Conservation (phyloP, 23 tunicate species). For the Oikopleura albicans region DNA sequence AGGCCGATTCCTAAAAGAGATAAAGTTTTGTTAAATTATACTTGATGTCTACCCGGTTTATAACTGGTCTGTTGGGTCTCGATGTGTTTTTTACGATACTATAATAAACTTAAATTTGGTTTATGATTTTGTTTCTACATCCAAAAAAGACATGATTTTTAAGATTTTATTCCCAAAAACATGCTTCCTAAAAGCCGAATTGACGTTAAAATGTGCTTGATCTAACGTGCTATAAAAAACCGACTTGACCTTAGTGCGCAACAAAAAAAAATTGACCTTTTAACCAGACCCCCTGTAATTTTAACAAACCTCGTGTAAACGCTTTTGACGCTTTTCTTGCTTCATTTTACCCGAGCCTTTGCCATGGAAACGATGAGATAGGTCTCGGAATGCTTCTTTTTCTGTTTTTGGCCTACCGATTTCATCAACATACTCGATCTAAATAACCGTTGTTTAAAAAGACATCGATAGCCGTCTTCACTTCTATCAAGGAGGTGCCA, state of each 20-base stretch:
- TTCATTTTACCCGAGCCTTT: conserved; percentile 51
- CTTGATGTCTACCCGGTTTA: too few relatives aligned
- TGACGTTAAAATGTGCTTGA: too few relatives aligned
- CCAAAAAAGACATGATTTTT: neutral
- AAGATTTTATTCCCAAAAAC: too few relatives aligned
- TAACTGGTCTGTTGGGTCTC: too few relatives aligned
- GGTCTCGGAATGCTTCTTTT: conserved; percentile 79
- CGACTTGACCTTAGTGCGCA: too few relatives aligned
- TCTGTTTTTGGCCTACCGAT: conserved; percentile 33
- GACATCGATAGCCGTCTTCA: too few relatives aligned
- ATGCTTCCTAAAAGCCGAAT: too few relatives aligned
- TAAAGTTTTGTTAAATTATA: too few relatives aligned
- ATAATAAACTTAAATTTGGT: neutral
- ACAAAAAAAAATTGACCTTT: neutral
- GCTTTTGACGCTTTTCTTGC: neutral
- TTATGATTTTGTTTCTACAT: neutral
- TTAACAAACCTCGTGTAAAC: neutral
- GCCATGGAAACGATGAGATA: conserved; percentile 90
- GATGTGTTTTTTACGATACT: too few relatives aligned
- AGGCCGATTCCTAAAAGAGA: conserved; percentile 28
- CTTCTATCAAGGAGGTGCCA: too few relatives aligned
- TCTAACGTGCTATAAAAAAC: too few relatives aligned
- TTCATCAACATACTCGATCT: conserved; percentile 56
- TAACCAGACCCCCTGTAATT: neutral
- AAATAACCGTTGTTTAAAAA: too few relatives aligned